Evolutionary conservation across 2,888 invertebrate genomes (phyloP).

Genomic region (Pantelozetes paolii): DNA sequence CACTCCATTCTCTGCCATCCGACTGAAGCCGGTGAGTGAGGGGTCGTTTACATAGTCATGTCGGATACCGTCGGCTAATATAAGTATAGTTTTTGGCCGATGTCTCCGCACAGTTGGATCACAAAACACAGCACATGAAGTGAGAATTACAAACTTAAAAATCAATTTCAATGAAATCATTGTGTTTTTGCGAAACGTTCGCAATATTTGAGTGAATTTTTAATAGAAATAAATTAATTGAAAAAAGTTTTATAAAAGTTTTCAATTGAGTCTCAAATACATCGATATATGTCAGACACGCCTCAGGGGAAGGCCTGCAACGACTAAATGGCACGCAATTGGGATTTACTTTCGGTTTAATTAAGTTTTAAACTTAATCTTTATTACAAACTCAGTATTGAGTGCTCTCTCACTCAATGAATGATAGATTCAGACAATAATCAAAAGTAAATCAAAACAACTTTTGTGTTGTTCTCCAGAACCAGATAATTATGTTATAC

Average conservation of each 20-base stretch:
- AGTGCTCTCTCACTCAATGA: background rate
- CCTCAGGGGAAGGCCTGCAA: constrained; percentile 32
- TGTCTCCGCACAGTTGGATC: background rate
- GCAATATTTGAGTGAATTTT: background rate
- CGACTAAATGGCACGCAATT: background rate
- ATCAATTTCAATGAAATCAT: constrained; percentile 19
- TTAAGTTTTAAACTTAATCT: constrained; percentile 10
- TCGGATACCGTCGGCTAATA: constrained; percentile 42
- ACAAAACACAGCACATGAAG: background rate
- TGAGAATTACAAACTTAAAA: background rate
- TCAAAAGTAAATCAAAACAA: too few relatives aligned
- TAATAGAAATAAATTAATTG: constrained; percentile 18
- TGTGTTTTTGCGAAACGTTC: background rate
- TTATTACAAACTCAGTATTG: background rate
- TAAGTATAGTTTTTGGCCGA: constrained; percentile 13
- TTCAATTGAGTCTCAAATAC: constrained; percentile 1
- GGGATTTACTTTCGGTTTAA: constrained; percentile 21
- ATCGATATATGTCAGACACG: constrained; percentile 33
- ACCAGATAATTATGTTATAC: too few relatives aligned
- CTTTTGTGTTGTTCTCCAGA: too few relatives aligned
- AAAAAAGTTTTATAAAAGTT: constrained; percentile 10
- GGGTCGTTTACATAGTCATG: constrained; percentile 39
- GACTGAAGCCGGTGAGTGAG: constrained; percentile 42
- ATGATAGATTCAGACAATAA: too few relatives aligned
- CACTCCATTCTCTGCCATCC: constrained; percentile 46